phyloP scores from a whole-genome alignment of 2,888 invertebrate species.

The Cenopis cana region DNA sequence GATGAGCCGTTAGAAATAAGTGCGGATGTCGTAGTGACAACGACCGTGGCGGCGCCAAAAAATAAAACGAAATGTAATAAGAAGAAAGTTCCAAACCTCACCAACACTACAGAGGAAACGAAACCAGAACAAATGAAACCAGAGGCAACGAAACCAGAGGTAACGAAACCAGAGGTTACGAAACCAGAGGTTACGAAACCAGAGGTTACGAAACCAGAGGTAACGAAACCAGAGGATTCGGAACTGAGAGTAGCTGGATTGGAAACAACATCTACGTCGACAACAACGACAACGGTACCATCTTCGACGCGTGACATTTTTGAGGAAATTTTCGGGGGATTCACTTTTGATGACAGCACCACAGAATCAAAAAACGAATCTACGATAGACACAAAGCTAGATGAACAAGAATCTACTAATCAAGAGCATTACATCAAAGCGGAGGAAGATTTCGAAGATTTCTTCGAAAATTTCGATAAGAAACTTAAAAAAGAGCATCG shows the following conservation, averaged over 20 bases:
- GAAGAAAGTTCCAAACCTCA: slow-evolving; percentile 64
- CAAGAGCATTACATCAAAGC: slow-evolving; percentile 62
- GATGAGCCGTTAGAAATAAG: slow-evolving; percentile 53
- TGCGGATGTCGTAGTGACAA: slow-evolving; percentile 54
- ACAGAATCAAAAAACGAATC: slow-evolving; percentile 47
- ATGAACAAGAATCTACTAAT: slow-evolving; percentile 61
- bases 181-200: slow-evolving; percentile 47
- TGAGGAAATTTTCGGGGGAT: slow-evolving; percentile 66
- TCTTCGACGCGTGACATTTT: slow-evolving; percentile 63
- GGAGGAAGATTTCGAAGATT: slow-evolving; percentile 71
- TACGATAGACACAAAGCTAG: slow-evolving; percentile 53
- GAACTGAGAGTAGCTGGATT: slow-evolving; percentile 50
- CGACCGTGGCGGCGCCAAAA: slow-evolving; percentile 58
- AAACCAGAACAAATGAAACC: slow-evolving; percentile 29
- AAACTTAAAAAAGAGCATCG: slow-evolving; percentile 48
- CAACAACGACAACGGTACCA: slow-evolving; percentile 55
- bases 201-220: slow-evolving; percentile 16
- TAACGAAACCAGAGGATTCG: slow-evolving; percentile 35
- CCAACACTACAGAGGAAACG: slow-evolving; percentile 52
- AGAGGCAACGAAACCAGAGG: too few species aligned
- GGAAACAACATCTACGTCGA: slow-evolving; percentile 50
- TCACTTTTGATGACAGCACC: slow-evolving; percentile 62
- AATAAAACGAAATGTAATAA: slow-evolving; percentile 78
- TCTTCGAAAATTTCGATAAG: slow-evolving; percentile 64
- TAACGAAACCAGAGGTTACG: slow-evolving; percentile 41